Base-by-base conservation (phyloP, 2,888 invertebrate species). In the Dyspetes luteomarginatus region DNA sequence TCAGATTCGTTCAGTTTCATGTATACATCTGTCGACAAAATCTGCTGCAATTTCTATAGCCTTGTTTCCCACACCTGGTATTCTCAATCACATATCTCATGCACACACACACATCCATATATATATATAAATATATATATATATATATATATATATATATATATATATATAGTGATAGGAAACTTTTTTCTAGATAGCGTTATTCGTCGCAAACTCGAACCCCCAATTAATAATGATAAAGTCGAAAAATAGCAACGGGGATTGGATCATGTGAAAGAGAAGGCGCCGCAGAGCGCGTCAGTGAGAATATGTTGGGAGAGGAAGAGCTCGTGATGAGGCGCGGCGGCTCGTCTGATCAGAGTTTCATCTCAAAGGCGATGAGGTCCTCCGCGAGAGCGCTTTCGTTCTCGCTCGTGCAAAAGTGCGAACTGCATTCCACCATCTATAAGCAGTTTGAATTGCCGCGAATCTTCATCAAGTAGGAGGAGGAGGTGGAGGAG, bases 191-290 rank as follows among this genome's bases (percentile, higher is more conserved):
- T 15, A 62, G 12, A n/a, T 15, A 17, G 17, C 22, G 24, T 72
- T 62, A 41, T 45, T 50, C 67, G 15, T 52, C 68, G 77, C 76
- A 72, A 80, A 78, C 74, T 78, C 81, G 83, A 79, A 78, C 76
- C 83, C 78, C 83, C 80, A 85, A 86, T 86, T 85, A 85, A 85
- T 82, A 83, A 83, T 83, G 84, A 85, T 86, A 83, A 84, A 85
- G 74, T 83, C 79, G 65, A 75, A 86, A 85, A 87, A 85, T 84
- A 84, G 83, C 75, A 77, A 65, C 24, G 48, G 4, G 26, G 15
- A 28, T 50, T 1, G 28, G 22, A 22, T n/a, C 30, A 68, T 41
- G 56, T 26, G 73, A 58, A 48, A 69, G 22, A 56, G 55, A 56
- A 71, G 52, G 12, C 64, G 41, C 15, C 41, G 17, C 50, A n/a